Base-by-base conservation (phyloP, 2,888 invertebrate genomes). In the Diaperis boleti region DNA sequence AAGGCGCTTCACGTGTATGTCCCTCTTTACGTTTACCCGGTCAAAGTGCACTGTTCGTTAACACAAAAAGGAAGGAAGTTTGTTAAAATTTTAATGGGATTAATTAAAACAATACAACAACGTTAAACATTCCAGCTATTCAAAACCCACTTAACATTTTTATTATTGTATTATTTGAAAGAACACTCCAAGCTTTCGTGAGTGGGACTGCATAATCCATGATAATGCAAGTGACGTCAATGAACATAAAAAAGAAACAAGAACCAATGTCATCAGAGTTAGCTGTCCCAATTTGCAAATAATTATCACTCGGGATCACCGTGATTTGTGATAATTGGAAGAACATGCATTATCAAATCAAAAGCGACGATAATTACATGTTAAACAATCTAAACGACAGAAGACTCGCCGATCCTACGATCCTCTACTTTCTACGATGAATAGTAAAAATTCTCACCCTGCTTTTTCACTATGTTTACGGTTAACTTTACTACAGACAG, bases 391-490 rank as follows among this genome's bases (percentile, higher is more conserved):
- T 22, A 42, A 29, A 4, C 14, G 29, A 14, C 14, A 31, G 47
- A 47, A 47, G 47, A 15, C 14, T 11, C 31, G 26, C 22, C 22
- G 29, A 47, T 31, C 52, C 35, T n/a, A 50, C 18, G 18, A n/a
- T 11, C 7, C 15, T 26, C 45, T 45, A 45, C 29, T 42, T 11
- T 42, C 18, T 42, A 42, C 33, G 5, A 11, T 5, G 13, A 7
- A 26, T n/a, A 49, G 1, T 15, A 26, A 22, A 26, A 20, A 45
- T 14, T 39, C 52, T 69, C 81, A 85, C 90, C 98, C 85, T 98
- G 92, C 71, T 89, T 89, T 79, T 87, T 89, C 26, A 96, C 82
- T 66, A 99, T 92, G 47, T 89, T 88, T 10, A 86, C 82, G 10
- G 93, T 91, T 69, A 95, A 84, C 72, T 87, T 84, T 1, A 89